These are phyloP conservation scores for Apogon talboti DNA, from an alignment of 2,797 vertebrate genomes.

Conservation along the genomic window DNA sequence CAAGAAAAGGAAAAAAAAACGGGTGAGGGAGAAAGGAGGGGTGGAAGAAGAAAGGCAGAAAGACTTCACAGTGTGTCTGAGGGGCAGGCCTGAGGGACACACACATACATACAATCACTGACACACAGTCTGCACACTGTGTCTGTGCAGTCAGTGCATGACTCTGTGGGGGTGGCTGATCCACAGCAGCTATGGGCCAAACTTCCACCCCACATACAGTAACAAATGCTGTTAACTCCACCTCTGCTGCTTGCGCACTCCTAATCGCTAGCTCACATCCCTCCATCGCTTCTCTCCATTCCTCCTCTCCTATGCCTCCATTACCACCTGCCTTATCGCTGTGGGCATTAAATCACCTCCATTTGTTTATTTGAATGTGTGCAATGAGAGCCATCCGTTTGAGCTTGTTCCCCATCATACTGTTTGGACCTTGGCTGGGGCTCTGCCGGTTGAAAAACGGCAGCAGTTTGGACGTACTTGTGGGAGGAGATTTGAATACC, in stretches of 20 bases:
- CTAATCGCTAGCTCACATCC: constrained; percentile 39
- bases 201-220: constrained; percentile 54
- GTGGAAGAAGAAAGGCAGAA: constrained; percentile 66
- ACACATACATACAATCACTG: constrained; percentile 22
- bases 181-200: constrained; percentile 69
- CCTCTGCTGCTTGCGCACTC: constrained; percentile 51
- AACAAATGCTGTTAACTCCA: constrained; percentile 69
- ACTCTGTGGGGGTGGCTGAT: constrained; percentile 66
- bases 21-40: constrained; percentile 20
- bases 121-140: constrained; percentile 35
- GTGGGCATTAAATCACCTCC: constrained; percentile 79
- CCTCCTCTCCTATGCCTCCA: constrained; percentile 59
- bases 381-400: constrained; percentile 78
- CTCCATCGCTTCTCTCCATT: constrained; percentile 53
- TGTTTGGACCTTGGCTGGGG: constrained; percentile 73
- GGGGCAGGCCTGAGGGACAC: constrained; percentile 70
- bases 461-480: constrained; percentile 72
- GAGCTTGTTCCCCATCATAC: constrained; percentile 76
- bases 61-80: constrained; percentile 76
- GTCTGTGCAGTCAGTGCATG: constrained; percentile 44
- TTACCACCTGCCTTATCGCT: constrained; percentile 73
- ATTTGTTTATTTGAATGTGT: constrained; percentile 81
- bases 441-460: constrained; percentile 68
- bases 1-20: constrained; percentile 20
- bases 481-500: constrained; percentile 81